Conservation (phyloP, 2,113 vertebrate species). For the Prinia subflava region DNA sequence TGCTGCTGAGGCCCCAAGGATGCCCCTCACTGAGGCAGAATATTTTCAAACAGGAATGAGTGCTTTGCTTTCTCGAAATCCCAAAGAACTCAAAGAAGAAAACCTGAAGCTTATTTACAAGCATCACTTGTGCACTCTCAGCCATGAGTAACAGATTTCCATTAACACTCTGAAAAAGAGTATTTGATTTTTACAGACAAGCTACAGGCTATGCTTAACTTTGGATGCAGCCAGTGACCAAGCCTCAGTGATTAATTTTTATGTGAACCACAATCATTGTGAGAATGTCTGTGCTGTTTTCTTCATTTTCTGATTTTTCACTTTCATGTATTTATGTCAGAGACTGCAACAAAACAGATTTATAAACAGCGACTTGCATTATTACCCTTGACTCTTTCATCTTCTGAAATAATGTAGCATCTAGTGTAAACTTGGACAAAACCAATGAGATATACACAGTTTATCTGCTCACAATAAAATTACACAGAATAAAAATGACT, state of each 20-base stretch:
- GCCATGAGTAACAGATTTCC: slow-evolving; percentile 40
- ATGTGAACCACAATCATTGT: slow-evolving; percentile 49
- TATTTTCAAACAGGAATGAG: slow-evolving; percentile 3
- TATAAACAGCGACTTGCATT: slow-evolving; percentile 5
- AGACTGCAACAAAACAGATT: slow-evolving; percentile 27
- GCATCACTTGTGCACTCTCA: slow-evolving; percentile 30
- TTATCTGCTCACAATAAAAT: slow-evolving; percentile 57
- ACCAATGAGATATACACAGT: slow-evolving; percentile 10
- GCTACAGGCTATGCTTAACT: slow-evolving; percentile 46
- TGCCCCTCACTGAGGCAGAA: background rate
- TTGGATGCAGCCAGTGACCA: slow-evolving; percentile 47
- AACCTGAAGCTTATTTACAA: slow-evolving; percentile 51
- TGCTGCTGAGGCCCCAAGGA: slow-evolving; percentile 35
- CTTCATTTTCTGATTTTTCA: slow-evolving; percentile 44
- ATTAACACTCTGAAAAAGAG: slow-evolving; percentile 40
- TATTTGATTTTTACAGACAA: slow-evolving; percentile 53
- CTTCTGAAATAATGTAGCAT: slow-evolving; percentile 49
- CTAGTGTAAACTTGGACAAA: slow-evolving; percentile 39
- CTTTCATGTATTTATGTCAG: slow-evolving; percentile 37
- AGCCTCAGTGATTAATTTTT: slow-evolving; percentile 46
- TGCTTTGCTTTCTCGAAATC: slow-evolving; percentile 31
- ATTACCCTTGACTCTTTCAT: slow-evolving; percentile 38
- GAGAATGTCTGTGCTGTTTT: slow-evolving; percentile 21
- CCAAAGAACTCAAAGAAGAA: slow-evolving; percentile 22
- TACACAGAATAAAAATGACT: slow-evolving; percentile 47